Evolutionary conservation across 2,888 invertebrate genomes (phyloP), one percentile per base, ranked within the genome.

Genomic region (Drosophila mettleri): DNA sequence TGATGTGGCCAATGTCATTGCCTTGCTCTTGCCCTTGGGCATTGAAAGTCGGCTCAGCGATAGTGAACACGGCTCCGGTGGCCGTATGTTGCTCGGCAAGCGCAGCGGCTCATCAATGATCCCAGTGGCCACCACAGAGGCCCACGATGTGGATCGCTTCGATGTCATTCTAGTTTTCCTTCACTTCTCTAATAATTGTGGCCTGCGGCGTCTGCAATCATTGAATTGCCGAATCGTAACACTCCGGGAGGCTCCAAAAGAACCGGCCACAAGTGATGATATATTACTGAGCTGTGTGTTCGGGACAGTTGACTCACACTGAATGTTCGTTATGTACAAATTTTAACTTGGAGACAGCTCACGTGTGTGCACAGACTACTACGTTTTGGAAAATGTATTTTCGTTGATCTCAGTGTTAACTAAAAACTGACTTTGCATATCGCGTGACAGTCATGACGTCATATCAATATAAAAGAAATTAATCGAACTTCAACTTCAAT

Each of bases 81-180:
- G 53, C 10, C 20, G 1, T 10, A 20, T 16, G 1, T 0, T 5
- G 31, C 4, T 16, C 8, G 41, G 53, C 41, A 39, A 20, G n/a
- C 9, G 29, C 33, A 39, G 27, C 20, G 65, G 64, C 12, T 64
- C 52, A 6, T 20, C 36, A 1, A 39, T 22, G 9, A 57, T 49
- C 27, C 67, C 74, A n/a, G 67, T 10, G 1, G 67, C 55, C 31
- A 75, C 71, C 36, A 75, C 71, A 16, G 54, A 34, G 10, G 74
- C 67, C 60, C 63, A 74, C 0, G 74, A 63, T 1, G 38, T 51
- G 1, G 66, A 12, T n/a, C 39, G 34, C 9, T 20, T 20, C 2
- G 33, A 3, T 8, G 66, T 33, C 69, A 69, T 68, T n/a, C n/a
- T n/a, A n/a, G n/a, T n/a, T n/a, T n/a, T n/a, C n/a, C n/a, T n/a